Conservation (phyloP, 2,113 vertebrate genomes). For the Eublepharis macularius region DNA sequence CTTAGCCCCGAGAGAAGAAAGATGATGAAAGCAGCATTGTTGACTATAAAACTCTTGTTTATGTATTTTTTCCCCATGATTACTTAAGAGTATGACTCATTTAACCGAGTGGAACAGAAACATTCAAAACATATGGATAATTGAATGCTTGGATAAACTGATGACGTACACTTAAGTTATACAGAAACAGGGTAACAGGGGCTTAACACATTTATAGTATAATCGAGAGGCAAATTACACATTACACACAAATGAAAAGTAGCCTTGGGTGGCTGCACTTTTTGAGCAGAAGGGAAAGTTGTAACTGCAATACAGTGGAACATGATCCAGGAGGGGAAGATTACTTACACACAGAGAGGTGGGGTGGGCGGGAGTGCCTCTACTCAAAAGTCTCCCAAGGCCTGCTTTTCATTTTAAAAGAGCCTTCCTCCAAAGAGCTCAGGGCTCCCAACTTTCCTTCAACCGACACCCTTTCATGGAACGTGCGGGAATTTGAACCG, state of each 20-base stretch:
- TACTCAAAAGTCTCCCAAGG: background rate
- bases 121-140: slow-evolving; percentile 22
- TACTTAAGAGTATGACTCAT: slow-evolving; percentile 12
- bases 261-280: background rate
- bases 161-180: slow-evolving; percentile 5
- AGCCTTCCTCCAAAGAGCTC: background rate
- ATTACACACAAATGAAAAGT: background rate
- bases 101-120: slow-evolving; percentile 3
- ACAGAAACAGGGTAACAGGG: background rate
- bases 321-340: background rate
- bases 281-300: background rate
- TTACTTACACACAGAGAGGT: too few relatives aligned
- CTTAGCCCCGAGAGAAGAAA: background rate
- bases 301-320: background rate
- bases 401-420: background rate
- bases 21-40: slow-evolving; percentile 17
- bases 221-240: background rate
- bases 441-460: background rate
- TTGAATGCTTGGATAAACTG: slow-evolving; percentile 12
- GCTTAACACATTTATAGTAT: background rate
- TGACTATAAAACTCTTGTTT: slow-evolving; percentile 18
- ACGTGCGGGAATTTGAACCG: too few relatives aligned
- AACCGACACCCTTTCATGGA: too few relatives aligned
- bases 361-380: too few relatives aligned
- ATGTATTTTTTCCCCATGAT: background rate